These are phyloP conservation scores for Anhinga rufa DNA, from an alignment of 2,113 vertebrate species.

Conservation along the genomic window DNA sequence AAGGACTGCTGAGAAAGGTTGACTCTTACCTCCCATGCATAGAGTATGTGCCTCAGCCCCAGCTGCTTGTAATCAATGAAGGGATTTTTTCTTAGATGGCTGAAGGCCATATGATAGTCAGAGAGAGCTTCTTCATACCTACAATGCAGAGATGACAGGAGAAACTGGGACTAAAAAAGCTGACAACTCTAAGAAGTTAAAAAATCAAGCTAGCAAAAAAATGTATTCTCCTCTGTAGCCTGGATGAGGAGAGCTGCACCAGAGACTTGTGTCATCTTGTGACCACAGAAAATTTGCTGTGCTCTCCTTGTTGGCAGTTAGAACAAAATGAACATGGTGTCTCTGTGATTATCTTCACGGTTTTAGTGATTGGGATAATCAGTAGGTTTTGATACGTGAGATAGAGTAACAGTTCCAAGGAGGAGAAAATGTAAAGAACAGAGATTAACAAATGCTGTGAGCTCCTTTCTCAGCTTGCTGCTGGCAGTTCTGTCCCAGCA, in stretches of 20 bases:
- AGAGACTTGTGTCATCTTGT: neutral
- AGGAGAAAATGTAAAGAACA: neutral
- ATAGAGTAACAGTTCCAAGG: neutral
- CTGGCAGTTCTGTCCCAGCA: neutral
- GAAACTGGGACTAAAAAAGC: neutral
- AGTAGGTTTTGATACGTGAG: neutral
- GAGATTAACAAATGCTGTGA: neutral
- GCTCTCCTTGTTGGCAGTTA: neutral
- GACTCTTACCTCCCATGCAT: conserved; percentile 84
- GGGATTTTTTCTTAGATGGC: conserved; percentile 77
- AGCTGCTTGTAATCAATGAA: conserved; percentile 90
- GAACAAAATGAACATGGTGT: neutral
- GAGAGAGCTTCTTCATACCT: conserved; percentile 83
- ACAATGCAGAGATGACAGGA: neutral
- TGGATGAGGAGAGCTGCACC: neutral
- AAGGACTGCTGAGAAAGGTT: neutral
- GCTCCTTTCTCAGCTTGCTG: neutral
- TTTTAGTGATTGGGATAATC: neutral
- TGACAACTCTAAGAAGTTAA: neutral
- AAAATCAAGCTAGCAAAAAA: neutral
- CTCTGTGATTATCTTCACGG: neutral
- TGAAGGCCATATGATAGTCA: conserved; percentile 81
- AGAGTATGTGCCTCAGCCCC: conserved; percentile 82
- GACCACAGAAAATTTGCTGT: neutral
- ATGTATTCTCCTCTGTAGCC: neutral